phyloP scores from a whole-genome alignment of 2,888 invertebrate genomes.

The Gortyna flavago region DNA sequence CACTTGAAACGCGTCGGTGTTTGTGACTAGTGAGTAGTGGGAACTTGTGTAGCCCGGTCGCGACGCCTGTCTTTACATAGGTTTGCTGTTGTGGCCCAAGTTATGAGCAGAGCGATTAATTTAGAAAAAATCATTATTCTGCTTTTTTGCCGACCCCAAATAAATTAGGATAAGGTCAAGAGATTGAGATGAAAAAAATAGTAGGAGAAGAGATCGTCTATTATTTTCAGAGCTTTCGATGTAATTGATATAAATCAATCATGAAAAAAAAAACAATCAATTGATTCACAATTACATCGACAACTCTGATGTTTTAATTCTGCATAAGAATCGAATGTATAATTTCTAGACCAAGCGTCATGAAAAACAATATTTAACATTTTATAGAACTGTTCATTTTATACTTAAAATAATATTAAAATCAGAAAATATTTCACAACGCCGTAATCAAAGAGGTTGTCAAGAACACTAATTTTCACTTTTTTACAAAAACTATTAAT shows the following conservation, averaged over 20 bases:
- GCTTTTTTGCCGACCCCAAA: too few relatives aligned
- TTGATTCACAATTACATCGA: too few relatives aligned
- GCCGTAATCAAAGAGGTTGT: slow-evolving; percentile 6
- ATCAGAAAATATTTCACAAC: neutral
- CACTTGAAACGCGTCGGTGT: slow-evolving; percentile 65
- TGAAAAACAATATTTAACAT: neutral
- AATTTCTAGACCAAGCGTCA: neutral
- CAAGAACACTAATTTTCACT: slow-evolving; percentile 19
- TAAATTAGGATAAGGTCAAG: too few relatives aligned
- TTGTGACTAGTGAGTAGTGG: slow-evolving; percentile 50
- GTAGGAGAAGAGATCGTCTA: too few relatives aligned
- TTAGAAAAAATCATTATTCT: neutral
- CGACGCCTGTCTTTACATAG: slow-evolving; percentile 58
- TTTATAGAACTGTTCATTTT: neutral
- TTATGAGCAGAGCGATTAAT: slow-evolving; percentile 18
- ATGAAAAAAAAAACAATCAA: too few relatives aligned
- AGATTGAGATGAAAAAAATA: too few relatives aligned
- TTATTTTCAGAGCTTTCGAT: too few relatives aligned
- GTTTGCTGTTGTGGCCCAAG: slow-evolving; percentile 25
- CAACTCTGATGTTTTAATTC: too few relatives aligned
- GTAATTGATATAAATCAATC: too few relatives aligned
- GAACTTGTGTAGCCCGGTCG: slow-evolving; percentile 35
- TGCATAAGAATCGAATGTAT: neutral
- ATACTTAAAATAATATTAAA: neutral
- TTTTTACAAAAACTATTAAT: slow-evolving; percentile 32